phyloP scores from a whole-genome alignment of 2,888 invertebrate genomes.

The Tupiocoris notatus region DNA sequence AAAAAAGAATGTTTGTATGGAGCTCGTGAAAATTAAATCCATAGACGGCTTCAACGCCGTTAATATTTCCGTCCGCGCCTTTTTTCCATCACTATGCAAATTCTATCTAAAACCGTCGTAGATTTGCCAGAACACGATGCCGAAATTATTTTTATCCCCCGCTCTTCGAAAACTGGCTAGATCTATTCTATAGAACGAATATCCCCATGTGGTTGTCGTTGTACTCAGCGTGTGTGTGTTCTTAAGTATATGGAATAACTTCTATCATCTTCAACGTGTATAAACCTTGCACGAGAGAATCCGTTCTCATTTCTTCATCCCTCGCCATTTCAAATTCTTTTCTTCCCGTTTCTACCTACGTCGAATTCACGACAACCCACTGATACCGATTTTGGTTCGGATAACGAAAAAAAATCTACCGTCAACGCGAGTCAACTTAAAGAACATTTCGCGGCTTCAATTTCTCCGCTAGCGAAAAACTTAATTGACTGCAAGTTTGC shows the following conservation, averaged over 20 bases:
- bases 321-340: neutral
- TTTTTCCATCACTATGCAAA: no score
- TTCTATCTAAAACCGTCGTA: no score
- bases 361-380: no score
- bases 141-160: no score
- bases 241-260: neutral
- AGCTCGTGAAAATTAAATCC: neutral
- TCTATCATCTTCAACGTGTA: neutral
- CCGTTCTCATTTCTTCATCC: neutral
- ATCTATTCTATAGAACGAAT: neutral
- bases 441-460: no score
- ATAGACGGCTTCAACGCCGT: no score
- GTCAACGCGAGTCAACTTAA: no score
- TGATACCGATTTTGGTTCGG: no score
- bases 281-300: neutral
- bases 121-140: no score
- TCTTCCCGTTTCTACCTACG: neutral
- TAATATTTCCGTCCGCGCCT: no score
- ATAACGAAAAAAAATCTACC: no score
- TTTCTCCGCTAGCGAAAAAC: no score
- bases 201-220: neutral
- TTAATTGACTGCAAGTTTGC: slow-evolving; percentile 26
- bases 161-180: neutral
- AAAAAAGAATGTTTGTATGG: neutral
- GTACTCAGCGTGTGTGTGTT: neutral